Evolutionary conservation across 1,140 invertebrate species (phyloP), one percentile per base, ranked within the genome.

Genomic region (Contarinia nasturtii): DNA sequence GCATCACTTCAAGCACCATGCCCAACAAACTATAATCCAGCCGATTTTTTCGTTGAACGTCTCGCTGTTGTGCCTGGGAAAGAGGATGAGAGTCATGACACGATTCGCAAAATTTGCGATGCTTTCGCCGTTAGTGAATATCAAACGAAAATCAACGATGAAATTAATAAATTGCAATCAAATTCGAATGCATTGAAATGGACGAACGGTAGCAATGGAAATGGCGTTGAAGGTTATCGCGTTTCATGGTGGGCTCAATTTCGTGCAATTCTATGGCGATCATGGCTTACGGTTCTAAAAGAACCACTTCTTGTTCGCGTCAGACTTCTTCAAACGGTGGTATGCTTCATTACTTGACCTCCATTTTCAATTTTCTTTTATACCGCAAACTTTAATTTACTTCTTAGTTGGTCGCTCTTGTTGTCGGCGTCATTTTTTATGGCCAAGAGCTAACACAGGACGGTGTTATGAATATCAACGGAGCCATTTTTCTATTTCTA

Each of bases 381-480:
- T 86, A 41, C 89, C 8, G 89, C 93, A 63, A 87, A 83, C 8
- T 64, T 88, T 47, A 87, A n/a, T n/a, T 91, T 67, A 75, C 22
- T 44, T 67, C 71, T 33, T 55, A 91, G 87, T 77, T 91, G 69
- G 79, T 93, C 7, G 79, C 86, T 5, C 57, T 89, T 7, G 61
- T 95, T 2, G 77, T 97, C 50, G 90, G 90, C 7, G 60, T 91
- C 4, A 81, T 97, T 47, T 98, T 91, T 65, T 86, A 83, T 57
- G 77, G 82, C 1, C 91, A 95, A 60, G 66, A 75, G 54, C 57
- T 87, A 33, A 77, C 86, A 55, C 81, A 93, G 63, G 80, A 88
- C 54, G 88, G 88, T 4, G 82, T 94, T 0, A 86, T 87, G 77
- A 96, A 96, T 61, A 90, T 96, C 48, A 95, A 94, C 60, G 93